Percentiles rank a stretch among this genome's conserved stretches.
Evolutionary conservation across 2,113 vertebrate species (phyloP).

Genomic region (Pelvicachromis taeniatus): DNA sequence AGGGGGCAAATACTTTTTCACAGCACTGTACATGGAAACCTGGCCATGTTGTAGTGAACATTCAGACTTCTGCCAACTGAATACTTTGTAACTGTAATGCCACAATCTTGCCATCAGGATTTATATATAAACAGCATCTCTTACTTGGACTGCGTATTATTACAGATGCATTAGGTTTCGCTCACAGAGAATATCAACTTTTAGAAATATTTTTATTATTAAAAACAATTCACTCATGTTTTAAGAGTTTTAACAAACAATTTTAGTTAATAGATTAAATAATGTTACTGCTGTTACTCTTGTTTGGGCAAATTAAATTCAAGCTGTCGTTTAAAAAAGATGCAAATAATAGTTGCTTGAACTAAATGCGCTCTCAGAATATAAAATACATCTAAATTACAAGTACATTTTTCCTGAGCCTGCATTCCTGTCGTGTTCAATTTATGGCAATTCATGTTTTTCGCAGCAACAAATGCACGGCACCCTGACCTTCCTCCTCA

Average conservation of each 20-base stretch:
- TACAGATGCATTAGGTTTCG: background rate
- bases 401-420: background rate
- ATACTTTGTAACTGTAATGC: background rate
- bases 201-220: background rate
- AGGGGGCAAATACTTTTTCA: background rate
- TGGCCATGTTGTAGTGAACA: background rate
- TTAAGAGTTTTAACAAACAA: background rate
- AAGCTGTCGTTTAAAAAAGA: background rate
- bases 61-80: background rate
- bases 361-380: background rate
- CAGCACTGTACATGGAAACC: background rate
- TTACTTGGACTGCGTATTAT: background rate
- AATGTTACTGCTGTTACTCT: background rate
- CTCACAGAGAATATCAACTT: background rate
- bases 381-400: background rate
- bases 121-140: background rate
- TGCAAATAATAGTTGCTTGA: background rate
- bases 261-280: background rate
- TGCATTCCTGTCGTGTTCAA: background rate
- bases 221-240: background rate
- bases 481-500: conserved; percentile 90
- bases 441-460: background rate
- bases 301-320: background rate
- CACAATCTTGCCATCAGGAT: background rate
- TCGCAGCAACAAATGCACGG: conserved; percentile 92